Base-by-base conservation (phyloP, 2,888 invertebrate species). In the Drosophila tripunctata region DNA sequence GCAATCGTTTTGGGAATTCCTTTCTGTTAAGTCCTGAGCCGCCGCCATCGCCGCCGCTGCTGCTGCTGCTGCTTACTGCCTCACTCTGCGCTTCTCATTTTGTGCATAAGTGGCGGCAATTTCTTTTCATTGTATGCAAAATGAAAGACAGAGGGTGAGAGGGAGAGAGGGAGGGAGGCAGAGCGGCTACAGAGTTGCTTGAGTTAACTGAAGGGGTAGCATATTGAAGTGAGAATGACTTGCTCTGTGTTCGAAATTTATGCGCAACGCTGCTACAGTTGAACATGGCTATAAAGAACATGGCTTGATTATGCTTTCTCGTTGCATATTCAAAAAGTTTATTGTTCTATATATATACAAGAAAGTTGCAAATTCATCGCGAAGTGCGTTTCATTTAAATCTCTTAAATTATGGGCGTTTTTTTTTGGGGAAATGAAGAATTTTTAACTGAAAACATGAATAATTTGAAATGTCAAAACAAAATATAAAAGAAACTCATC, bases 41-140 rank as follows among this genome's bases (percentile, higher is more conserved):
- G n/a, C n/a, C n/a, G n/a, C n/a, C n/a, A n/a, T n/a, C n/a, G n/a
- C n/a, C n/a, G n/a, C n/a, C n/a, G 48, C 31, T 61, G 31, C 22
- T 30, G 41, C 52, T 48, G 45, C 38, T 35, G 47, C 31, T 36
- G 64, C 31, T n/a, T n/a, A n/a, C n/a, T n/a, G 64, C 65, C 71
- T 41, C 56, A 67, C 61, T 58, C 54, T 74, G 55, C 41, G 41
- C 60, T 75, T 66, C 52, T 65, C 69, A 78, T 82, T 75, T 76
- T 57, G 44, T 52, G 50, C n/a, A n/a, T 69, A 85, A 85, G 83
- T 82, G 79, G 63, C 72, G 51, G 61, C 61, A 54, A 65, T 73
- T 65, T 61, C 52, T 40, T 61, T 61, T 54, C 41, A 70, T 60
- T 69, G 64, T 24, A 22, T 51, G 50, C 62, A 48, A 33, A 62